phyloP scores from a whole-genome alignment of 2,797 vertebrate genomes.

The Huso huso region DNA sequence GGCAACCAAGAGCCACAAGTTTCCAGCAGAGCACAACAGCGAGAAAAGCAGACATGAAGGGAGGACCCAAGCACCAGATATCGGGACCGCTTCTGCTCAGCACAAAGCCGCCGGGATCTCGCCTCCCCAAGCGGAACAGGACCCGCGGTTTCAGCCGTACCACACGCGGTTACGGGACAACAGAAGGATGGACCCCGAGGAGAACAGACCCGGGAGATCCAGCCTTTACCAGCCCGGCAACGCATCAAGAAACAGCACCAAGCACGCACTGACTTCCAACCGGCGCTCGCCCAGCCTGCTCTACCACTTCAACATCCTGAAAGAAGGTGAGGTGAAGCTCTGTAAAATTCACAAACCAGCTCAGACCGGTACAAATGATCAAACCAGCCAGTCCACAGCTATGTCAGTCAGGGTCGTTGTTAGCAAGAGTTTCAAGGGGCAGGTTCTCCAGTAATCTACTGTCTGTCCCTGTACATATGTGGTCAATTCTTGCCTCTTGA shows the following conservation, averaged over 20 bases:
- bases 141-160: slow-evolving; percentile 34
- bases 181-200: slow-evolving; percentile 53
- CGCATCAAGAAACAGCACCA: slow-evolving; percentile 37
- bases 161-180: slow-evolving; percentile 46
- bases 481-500: too few relatives aligned
- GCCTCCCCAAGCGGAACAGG: slow-evolving; percentile 29
- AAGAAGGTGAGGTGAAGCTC: slow-evolving; percentile 50
- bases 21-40: slow-evolving; percentile 52
- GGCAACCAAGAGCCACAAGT: slow-evolving; percentile 49
- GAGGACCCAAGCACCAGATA: slow-evolving; percentile 13
- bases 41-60: slow-evolving; percentile 50
- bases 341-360: too few relatives aligned
- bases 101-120: slow-evolving; percentile 38
- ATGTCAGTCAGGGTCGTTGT: too few relatives aligned
- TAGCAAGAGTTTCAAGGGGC: too few relatives aligned
- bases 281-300: slow-evolving; percentile 50
- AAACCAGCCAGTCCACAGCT: too few relatives aligned
- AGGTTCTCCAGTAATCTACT: too few relatives aligned
- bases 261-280: slow-evolving; percentile 55
- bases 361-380: too few relatives aligned
- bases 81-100: slow-evolving; percentile 40
- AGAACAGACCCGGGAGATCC: slow-evolving; percentile 58
- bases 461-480: too few relatives aligned
- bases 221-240: slow-evolving; percentile 33
- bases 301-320: slow-evolving; percentile 39